A percentile compares a stretch with the other conserved stretches of the same genome.
Conservation (phyloP, 2,113 vertebrate genomes). For the Oxyruncus cristatus region DNA sequence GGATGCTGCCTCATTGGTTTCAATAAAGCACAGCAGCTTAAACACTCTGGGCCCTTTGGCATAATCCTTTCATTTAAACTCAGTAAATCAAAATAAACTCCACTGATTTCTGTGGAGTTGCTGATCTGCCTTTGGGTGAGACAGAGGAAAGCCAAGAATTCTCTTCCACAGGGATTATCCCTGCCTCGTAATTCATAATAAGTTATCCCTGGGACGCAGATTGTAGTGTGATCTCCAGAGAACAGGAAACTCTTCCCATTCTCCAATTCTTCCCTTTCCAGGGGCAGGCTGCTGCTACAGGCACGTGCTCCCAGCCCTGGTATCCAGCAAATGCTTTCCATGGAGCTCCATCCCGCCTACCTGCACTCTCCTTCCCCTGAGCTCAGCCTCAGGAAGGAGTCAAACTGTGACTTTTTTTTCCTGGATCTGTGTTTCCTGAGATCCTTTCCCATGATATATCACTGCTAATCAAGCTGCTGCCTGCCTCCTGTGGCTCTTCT, state of each 20-base stretch:
- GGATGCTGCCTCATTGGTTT: neutral
- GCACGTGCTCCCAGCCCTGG: fast-evolving
- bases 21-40: neutral
- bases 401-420: neutral
- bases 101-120: neutral
- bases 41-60: neutral
- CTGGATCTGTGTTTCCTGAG: neutral
- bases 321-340: fast-evolving
- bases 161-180: neutral
- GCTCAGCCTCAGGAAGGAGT: neutral
- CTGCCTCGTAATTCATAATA: neutral
- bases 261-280: neutral
- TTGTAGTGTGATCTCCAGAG: neutral
- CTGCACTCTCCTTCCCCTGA: neutral
- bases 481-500: constrained; percentile 42
- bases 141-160: neutral
- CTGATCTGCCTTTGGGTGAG: neutral
- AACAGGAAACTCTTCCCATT: neutral
- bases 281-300: fast-evolving
- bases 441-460: constrained; percentile 30
- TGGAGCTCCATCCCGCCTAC: neutral
- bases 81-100: neutral
- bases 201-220: neutral
- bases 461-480: constrained; percentile 41
- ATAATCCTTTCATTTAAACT: neutral